Conservation (phyloP, 2,888 invertebrate species). For the Drosophila rellima region DNA sequence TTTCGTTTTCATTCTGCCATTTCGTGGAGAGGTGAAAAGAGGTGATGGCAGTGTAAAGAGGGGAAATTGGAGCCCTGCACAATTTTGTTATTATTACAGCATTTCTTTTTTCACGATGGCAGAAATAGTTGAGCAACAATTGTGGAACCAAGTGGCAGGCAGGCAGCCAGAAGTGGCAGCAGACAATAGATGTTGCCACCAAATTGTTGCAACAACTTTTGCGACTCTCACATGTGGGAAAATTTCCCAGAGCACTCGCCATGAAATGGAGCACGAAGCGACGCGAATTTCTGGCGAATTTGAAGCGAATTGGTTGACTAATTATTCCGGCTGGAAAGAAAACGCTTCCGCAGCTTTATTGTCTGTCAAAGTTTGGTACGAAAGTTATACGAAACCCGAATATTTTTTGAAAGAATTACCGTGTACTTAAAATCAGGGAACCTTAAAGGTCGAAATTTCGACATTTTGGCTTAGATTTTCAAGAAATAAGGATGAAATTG, state of each 20-base stretch:
- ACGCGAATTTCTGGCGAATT: slow-evolving; percentile 48
- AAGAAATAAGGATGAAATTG: no score
- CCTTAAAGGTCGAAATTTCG: no score
- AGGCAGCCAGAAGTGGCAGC: slow-evolving; percentile 15
- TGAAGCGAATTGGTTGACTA: slow-evolving; percentile 56
- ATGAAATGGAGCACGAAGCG: slow-evolving; percentile 66
- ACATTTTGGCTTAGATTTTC: no score
- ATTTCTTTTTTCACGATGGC: slow-evolving; percentile 67
- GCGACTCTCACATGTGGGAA: slow-evolving; percentile 60
- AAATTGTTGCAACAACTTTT: slow-evolving; percentile 13
- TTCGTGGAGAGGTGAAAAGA: slow-evolving; percentile 9
- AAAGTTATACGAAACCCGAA: not conserved
- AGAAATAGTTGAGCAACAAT: slow-evolving; percentile 64
- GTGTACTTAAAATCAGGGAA: no score
- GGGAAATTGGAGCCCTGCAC: slow-evolving; percentile 55
- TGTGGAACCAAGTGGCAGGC: slow-evolving; percentile 35
- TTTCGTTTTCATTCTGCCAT: slow-evolving; percentile 75
- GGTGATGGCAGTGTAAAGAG: not conserved
- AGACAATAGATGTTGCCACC: slow-evolving; percentile 57
- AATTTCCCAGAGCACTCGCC: slow-evolving; percentile 59
- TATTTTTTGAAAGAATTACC: not conserved
- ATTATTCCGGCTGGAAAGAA: slow-evolving; percentile 39
- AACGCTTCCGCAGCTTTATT: slow-evolving; percentile 54
- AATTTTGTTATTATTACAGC: slow-evolving; percentile 73
- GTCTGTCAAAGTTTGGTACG: slow-evolving; percentile 79